Conservation (phyloP, 2,888 invertebrate species). For the Quadroppia sp. region DNA sequence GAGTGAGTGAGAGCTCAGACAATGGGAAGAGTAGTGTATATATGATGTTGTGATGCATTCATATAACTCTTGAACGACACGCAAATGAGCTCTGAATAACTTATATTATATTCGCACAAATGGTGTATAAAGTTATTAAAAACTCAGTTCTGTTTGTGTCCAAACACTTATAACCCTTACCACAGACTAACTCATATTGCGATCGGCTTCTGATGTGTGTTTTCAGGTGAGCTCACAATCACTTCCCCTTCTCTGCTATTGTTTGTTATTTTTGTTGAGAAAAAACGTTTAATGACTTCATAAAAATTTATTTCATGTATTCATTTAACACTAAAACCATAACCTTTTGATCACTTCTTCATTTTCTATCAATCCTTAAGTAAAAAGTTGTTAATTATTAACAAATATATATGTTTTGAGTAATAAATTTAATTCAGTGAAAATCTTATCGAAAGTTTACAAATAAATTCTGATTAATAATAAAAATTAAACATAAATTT, state of each 20-base stretch:
- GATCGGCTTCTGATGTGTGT: slow-evolving; percentile 1
- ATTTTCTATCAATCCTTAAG: too few relatives aligned
- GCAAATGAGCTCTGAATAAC: slow-evolving; percentile 16
- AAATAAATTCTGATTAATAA: background rate
- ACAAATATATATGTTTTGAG: too few relatives aligned
- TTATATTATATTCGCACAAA: background rate
- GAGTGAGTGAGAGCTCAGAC: slow-evolving; percentile 22
- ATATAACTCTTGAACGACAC: slow-evolving; percentile 22
- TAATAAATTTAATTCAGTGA: too few relatives aligned
- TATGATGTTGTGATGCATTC: slow-evolving; percentile 6
- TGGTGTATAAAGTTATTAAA: background rate
- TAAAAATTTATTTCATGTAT: too few relatives aligned
- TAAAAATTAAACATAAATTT: slow-evolving; percentile 5
- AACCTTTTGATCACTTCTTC: too few relatives aligned
- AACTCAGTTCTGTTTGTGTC: background rate
- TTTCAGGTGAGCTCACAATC: slow-evolving; percentile 1
- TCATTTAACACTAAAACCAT: too few relatives aligned
- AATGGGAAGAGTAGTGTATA: background rate
- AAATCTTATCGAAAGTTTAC: too few relatives aligned
- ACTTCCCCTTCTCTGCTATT: background rate
- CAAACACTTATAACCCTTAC: background rate
- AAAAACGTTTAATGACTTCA: background rate
- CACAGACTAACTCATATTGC: background rate
- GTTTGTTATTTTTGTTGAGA: background rate
- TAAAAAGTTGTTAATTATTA: too few relatives aligned